Evolutionary conservation across 2,797 vertebrate genomes (phyloP), one percentile per base, ranked within the genome.

Genomic region (Pogonophryne albipinna): DNA sequence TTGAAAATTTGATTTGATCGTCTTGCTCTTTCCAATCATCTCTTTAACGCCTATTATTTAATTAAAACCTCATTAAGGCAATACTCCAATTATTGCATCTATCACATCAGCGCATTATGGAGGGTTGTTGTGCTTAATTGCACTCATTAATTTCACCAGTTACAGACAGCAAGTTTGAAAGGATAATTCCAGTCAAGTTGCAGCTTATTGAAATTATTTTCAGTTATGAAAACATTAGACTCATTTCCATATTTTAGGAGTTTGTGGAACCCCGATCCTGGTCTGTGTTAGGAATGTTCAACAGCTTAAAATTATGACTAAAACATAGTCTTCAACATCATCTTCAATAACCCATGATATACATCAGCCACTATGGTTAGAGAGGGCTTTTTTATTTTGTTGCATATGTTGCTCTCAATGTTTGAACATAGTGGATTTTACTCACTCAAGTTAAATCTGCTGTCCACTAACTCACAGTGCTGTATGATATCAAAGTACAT

Each of bases 31-130:
- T 58, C 49, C n/a, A 4, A 51, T 17, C 62, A 4, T 53, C 46
- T n/a, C 16, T 10, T 57, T 34, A 10, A 64, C 17, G 16, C 19
- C 19, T 47, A 31, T 66, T 34, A 80, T 61, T 68, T 65, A 14
- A 72, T 56, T 44, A 41, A 4, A 57, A 71, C 44, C 46, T 19
- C 4, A 70, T 31, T 34, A 47, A 71, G 6, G 4, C 1, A 42
- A 38, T 58, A 12, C 9, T 64, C 15, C 16, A 60, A 20, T 50
- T 47, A 55, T 19, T 68, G 15, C 10, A 52, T 12, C 41, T 31
- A 8, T 45, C 51, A 67, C 23, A 0, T 66, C 34, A 68, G 65
- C 41, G 68, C 53, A 60, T 60, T 34, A 14, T 11, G 8, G 59
- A 53, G 13, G 23, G 45, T 20, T 56, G 50, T 57, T 45, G 46